Base-by-base conservation (phyloP, 2,888 invertebrate species). In the Laspeyria flexula region DNA sequence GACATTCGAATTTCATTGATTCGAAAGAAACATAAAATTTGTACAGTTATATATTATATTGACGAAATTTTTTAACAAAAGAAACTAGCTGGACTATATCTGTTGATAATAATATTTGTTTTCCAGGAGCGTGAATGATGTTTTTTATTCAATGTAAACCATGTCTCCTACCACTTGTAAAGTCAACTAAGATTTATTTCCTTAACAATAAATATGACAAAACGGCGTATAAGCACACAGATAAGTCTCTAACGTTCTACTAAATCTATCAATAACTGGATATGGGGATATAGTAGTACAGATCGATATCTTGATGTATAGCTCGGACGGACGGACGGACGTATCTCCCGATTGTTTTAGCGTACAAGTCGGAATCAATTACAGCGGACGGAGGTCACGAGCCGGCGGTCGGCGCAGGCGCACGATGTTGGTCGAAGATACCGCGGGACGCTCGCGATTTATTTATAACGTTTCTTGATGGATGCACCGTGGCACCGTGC, bases 341-440 rank as follows among this genome's bases (percentile, higher is more conserved):
- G 50, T 65, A 65, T 69, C 60, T 58, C 45, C 45, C 65, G 57
- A 71, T 65, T 71, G 71, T 71, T 71, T 69, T 54, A 70, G 55
- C 58, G 62, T 58, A 58, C 68, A 52, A 65, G 69, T 68, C 69
- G 53, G 71, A 68, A 70, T 70, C 65, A 65, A 70, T 70, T 68
- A 70, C 59, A 29, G 51, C 51, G 52, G 54, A 65, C 52, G 52
- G 58, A 57, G 71, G 57, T 57, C 66, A 62, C 54, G 70, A 62
- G 55, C 33, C 70, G 66, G 48, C 34, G 40, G 18, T 42, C 44
- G 49, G 30, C 55, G 66, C 40, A 46, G 53, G 43, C 47, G 18
- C 41, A 45, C 57, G 67, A 67, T 70, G 55, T 45, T 29, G 21
- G 40, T 38, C 30, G 39, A 34, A 29, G 45, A 44, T 51, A 43